Conservation (phyloP, 2,797 vertebrate genomes). For the Vireo griseus region DNA sequence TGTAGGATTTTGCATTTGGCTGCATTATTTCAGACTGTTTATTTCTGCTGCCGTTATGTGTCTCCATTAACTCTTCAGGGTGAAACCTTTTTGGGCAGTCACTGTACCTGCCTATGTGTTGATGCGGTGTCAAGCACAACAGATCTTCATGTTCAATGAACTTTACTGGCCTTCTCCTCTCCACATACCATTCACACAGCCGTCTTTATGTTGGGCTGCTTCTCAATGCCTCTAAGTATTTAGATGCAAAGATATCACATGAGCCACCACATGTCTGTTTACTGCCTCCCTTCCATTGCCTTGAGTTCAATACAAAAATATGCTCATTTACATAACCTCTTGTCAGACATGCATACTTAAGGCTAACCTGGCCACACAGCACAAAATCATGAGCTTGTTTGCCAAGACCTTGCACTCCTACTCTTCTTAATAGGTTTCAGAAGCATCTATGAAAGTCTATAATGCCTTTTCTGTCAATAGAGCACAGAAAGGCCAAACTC, state of each 20-base stretch:
- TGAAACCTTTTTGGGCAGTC: neutral
- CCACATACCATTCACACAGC: neutral
- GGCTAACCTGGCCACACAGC: slow-evolving; percentile 19
- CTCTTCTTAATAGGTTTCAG: neutral
- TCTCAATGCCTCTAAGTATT: neutral
- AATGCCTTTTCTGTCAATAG: neutral
- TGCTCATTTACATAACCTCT: slow-evolving; percentile 25
- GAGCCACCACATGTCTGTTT: neutral
- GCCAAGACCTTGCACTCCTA: neutral
- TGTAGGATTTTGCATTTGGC: neutral
- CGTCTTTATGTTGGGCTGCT: neutral
- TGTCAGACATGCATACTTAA: slow-evolving; percentile 24
- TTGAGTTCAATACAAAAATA: slow-evolving; percentile 6
- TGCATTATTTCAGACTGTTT: neutral
- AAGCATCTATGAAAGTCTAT: neutral
- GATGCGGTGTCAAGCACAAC: neutral
- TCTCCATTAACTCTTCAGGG: neutral
- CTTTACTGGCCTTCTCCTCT: neutral
- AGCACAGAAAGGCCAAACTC: neutral
- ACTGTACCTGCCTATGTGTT: neutral
- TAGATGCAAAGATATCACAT: neutral
- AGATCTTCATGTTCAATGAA: neutral
- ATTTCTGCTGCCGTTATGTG: neutral
- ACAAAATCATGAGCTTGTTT: neutral
- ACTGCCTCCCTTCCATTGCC: neutral